Evolutionary conservation across 2,888 invertebrate genomes (phyloP).

Genomic region (Cephus spinipes): DNA sequence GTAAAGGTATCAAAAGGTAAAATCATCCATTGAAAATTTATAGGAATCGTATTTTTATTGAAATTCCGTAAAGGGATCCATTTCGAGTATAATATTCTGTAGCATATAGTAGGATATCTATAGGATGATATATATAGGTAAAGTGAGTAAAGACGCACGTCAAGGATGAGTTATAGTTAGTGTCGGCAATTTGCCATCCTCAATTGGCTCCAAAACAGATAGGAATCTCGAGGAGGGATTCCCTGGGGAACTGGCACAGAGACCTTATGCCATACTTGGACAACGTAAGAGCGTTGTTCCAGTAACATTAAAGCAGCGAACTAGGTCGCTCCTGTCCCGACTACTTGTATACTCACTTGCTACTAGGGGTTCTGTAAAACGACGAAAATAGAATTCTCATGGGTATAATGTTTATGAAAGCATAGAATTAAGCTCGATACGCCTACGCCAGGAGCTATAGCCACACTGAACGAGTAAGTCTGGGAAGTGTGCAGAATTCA

Average conservation of each 20-base stretch:
- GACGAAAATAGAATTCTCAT: conserved; percentile 15
- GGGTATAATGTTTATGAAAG: conserved; percentile 3
- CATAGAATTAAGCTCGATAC: background rate
- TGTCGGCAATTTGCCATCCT: conserved; percentile 4
- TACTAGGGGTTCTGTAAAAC: background rate
- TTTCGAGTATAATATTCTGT: background rate
- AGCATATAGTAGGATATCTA: background rate
- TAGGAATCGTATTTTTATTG: background rate
- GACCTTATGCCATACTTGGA: background rate
- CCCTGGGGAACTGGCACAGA: background rate
- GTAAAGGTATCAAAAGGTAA: conserved; percentile 43
- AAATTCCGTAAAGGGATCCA: conserved; percentile 1
- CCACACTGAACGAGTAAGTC: background rate
- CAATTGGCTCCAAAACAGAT: background rate
- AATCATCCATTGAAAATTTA: conserved; percentile 2
- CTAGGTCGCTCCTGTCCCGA: background rate
- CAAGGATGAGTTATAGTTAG: background rate
- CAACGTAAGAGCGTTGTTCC: background rate
- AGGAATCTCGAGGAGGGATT: background rate
- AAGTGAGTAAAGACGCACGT: background rate
- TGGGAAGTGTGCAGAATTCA: background rate
- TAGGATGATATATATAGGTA: background rate
- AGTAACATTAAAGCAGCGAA: background rate
- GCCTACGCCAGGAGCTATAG: background rate
- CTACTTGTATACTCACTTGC: background rate